Base-by-base conservation (phyloP, 2,888 invertebrate genomes). In the Autographa gamma region DNA sequence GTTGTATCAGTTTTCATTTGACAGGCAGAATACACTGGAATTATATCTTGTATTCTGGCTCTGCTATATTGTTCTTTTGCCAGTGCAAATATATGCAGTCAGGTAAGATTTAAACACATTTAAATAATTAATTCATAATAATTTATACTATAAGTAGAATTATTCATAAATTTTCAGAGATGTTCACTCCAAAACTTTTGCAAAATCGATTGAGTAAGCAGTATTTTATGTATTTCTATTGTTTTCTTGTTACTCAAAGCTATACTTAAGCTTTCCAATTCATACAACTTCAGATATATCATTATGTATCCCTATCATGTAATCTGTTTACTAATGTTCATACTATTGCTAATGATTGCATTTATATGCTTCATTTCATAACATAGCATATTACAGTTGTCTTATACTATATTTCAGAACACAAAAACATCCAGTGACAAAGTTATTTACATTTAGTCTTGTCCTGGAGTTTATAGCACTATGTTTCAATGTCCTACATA, bases 1-100 rank as follows among this genome's bases (percentile, higher is more conserved):
- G 85, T 97, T 98, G 70, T 99, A 98, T 94, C 99, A 99, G 91
- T 99, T 99, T 92, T 99, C 99, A 0, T 99, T 99, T 94, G 99
- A 99, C 89, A 97, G 98, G 89, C 99, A 99, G 93, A 98, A 99
- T 91, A 98, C 99, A 11, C 96, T 98, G 69, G 99, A 99, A 93
- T 96, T 99, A 83, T 99, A 99, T 95, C 95, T 99, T 75, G 96
- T 98, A 60, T 99, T 99, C 90, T 97, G 98, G 95, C 90, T 98
- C 69, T 98, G 98, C 86, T 99, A 99, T 91, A 96, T 98, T 85
- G 97, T 98, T 68, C 95, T 99, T 66, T 96, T 99, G 78, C 98
- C 98, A 34, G 96, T 99, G 82, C 99, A 99, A 95, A 96, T 98
- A 73, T 99, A 99, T 93, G 99, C 99, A 43, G 98, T 98, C 72